phyloP scores from a whole-genome alignment of 35 echinoderm and acorn worm genomes.

The Nesometra sesokonis region DNA sequence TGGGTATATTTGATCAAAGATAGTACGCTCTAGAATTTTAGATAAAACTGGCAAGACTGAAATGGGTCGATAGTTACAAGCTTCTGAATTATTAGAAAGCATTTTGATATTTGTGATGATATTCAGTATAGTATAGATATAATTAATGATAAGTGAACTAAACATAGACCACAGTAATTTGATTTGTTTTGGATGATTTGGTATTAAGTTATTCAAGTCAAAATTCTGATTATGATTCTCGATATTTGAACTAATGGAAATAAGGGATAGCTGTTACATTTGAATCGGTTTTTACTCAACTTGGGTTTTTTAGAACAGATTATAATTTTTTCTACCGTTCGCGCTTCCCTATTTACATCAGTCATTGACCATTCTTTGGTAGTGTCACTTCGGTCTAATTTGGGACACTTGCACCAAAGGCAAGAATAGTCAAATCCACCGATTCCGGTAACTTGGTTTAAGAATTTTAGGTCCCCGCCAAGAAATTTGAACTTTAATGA shows the following conservation, averaged over 20 bases:
- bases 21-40: no score
- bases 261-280: slow-evolving; percentile 12
- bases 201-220: no score
- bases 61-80: no score
- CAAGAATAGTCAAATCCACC: slow-evolving; percentile 34
- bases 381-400: slow-evolving; percentile 17
- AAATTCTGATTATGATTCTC: no score
- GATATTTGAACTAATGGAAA: slow-evolving; percentile 42
- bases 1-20: no score
- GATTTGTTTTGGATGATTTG: no score
- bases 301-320: slow-evolving; percentile 42
- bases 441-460: slow-evolving; percentile 42
- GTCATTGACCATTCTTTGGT: slow-evolving; percentile 58
- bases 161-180: no score
- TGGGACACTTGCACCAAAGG: slow-evolving; percentile 64
- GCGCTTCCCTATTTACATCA: slow-evolving; percentile 27
- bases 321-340: slow-evolving; percentile 39
- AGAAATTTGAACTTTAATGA: slow-evolving; percentile 23
- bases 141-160: no score
- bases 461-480: slow-evolving; percentile 27
- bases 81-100: no score
- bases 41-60: no score
- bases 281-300: slow-evolving; percentile 36
- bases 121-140: no score
- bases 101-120: no score